Percentiles rank a stretch among this genome's conserved stretches.
Conservation (phyloP, 1,140 invertebrate species). For the Euwallacea fornicatus region DNA sequence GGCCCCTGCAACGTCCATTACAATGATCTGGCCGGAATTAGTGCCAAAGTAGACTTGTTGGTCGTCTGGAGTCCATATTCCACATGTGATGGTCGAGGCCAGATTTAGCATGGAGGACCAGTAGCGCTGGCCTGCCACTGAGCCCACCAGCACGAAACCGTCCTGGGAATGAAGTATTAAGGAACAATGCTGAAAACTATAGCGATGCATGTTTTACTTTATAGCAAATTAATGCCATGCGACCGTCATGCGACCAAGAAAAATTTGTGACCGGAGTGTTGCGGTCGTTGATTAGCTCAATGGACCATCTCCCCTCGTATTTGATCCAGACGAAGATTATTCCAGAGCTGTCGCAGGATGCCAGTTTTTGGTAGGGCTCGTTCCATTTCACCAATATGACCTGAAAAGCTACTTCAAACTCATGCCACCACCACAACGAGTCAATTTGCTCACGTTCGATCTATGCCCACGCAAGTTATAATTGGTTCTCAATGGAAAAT, state of each 20-base stretch:
- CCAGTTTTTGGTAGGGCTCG: conserved; percentile 96
- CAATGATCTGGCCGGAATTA: conserved; percentile 88
- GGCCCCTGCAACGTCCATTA: conserved; percentile 94
- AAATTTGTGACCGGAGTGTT: conserved; percentile 96
- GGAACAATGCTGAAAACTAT: neutral
- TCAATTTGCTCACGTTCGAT: conserved; percentile 74
- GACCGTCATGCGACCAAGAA: conserved; percentile 97
- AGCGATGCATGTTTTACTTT: conserved; percentile 62
- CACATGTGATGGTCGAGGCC: conserved; percentile 91
- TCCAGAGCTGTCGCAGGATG: conserved; percentile 95
- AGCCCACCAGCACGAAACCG: conserved; percentile 94
- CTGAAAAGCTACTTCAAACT: conserved; percentile 56
- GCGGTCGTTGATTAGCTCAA: conserved; percentile 97
- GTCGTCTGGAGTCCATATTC: conserved; percentile 97
- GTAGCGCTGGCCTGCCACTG: conserved; percentile 94
- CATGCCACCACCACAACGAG: neutral
- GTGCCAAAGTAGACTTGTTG: conserved; percentile 96
- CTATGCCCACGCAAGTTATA: conserved; percentile 97
- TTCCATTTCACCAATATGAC: conserved; percentile 98
- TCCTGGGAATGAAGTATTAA: conserved; percentile 61
- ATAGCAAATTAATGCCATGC: conserved; percentile 98
- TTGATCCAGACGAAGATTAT: conserved; percentile 99
- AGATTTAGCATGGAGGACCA: conserved; percentile 98
- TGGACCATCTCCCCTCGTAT: conserved; percentile 98
- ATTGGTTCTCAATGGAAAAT: conserved; percentile 88